These are phyloP conservation scores for Cactoblastis cactorum DNA, from an alignment of 2,888 invertebrate genomes.

Conservation along the genomic window DNA sequence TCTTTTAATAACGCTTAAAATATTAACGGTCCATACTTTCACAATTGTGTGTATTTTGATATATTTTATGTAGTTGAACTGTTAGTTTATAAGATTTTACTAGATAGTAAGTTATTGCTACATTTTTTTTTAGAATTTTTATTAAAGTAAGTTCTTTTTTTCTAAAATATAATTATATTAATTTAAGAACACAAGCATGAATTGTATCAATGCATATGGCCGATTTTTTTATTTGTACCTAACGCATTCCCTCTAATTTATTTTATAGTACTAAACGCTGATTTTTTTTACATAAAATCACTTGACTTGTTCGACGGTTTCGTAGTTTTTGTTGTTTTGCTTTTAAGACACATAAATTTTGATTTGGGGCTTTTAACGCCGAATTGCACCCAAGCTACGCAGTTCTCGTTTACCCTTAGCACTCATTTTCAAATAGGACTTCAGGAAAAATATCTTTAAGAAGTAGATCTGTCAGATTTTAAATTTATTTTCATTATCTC, in stretches of 20 bases:
- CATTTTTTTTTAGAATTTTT: slow-evolving; percentile 11
- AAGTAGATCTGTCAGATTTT: slow-evolving; percentile 19
- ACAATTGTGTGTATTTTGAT: slow-evolving; percentile 7
- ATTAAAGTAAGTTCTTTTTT: slow-evolving; percentile 3
- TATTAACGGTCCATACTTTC: slow-evolving; percentile 5
- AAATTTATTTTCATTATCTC: no score
- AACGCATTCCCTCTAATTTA: no score
- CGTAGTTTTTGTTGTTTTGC: no score
- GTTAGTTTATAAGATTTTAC: slow-evolving; percentile 12
- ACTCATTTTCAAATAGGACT: no score
- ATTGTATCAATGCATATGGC: background rate
- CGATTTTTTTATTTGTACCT: background rate
- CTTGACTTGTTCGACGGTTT: no score
- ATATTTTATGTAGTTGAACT: slow-evolving; percentile 5
- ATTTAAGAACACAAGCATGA: background rate
- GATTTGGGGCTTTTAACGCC: slow-evolving; percentile 14
- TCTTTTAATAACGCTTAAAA: background rate
- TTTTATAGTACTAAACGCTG: no score
- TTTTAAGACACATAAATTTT: no score
- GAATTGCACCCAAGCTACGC: slow-evolving; percentile 14
- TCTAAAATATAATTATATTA: slow-evolving; percentile 6
- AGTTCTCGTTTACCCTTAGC: no score
- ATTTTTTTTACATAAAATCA: no score
- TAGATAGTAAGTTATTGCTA: slow-evolving; percentile 9
- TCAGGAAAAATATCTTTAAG: slow-evolving; percentile 14